Evolutionary conservation across 2,888 invertebrate genomes (phyloP).

Genomic region (Drosophila kambysellisi): DNA sequence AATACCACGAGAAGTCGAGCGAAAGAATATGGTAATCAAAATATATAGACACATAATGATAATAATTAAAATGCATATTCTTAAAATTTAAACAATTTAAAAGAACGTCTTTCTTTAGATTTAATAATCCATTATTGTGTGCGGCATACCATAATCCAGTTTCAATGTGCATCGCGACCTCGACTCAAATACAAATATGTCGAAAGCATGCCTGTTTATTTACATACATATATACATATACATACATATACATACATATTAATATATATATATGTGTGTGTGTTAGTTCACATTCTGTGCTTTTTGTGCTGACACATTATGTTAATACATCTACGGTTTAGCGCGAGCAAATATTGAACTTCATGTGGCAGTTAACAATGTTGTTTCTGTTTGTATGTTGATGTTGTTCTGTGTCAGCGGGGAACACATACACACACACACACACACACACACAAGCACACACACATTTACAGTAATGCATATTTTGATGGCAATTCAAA

Average conservation of each 20-base stretch:
- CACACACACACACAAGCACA: conserved; percentile 15
- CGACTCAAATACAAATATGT: conserved; percentile 10
- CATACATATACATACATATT: not conserved
- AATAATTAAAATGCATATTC: not conserved
- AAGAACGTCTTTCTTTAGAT: not conserved
- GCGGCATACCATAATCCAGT: not conserved
- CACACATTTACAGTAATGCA: conserved; percentile 50
- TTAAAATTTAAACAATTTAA: not conserved
- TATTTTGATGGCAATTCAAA: conserved; percentile 69
- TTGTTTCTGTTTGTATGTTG: conserved; percentile 27
- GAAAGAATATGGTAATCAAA: not conserved
- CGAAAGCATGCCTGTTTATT: conserved; percentile 4
- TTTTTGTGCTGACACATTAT: conserved; percentile 65
- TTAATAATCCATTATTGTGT: not conserved
- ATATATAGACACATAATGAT: not conserved
- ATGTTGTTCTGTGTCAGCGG: conserved; percentile 18
- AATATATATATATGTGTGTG: conserved; percentile 11
- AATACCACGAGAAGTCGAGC: not conserved
- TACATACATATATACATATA: conserved; percentile 1
- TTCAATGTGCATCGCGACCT: conserved; percentile 28
- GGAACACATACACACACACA: conserved; percentile 11
- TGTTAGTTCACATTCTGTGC: conserved; percentile 30
- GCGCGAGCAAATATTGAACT: conserved; percentile 71
- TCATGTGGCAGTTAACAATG: conserved; percentile 52
- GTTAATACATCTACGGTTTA: conserved; percentile 71